Evolutionary conservation across 2,113 vertebrate genomes (phyloP), one percentile per base, ranked within the genome.

Genomic region (Pteropus alecto): DNA sequence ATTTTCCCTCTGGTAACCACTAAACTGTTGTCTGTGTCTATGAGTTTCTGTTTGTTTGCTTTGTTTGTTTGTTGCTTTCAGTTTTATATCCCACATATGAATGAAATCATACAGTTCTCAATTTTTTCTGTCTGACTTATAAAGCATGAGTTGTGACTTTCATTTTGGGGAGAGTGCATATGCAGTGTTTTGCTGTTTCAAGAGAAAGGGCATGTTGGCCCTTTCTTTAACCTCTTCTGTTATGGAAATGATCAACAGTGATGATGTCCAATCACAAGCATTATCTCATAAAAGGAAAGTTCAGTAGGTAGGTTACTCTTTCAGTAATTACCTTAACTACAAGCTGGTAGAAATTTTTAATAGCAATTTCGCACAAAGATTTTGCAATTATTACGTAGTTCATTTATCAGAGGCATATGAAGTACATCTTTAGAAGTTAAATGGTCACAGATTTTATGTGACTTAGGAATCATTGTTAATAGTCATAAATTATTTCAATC

Each of bases 331-430:
- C 28, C 46, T 65, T 28, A 78, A 81, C 26, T 65, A 67, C 11
- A 73, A 73, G 22, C n/a, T 97, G 35, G 73, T 14, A 73, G 48
- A 73, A 48, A 67, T 67, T 73, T 83, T 95, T 82, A 93, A 78
- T 13, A 78, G 3, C 48, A 30, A 48, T 74, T 90, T 71, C 51
- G 56, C 14, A 70, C 35, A 73, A 81, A 46, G 15, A 92, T 71
- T 83, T 91, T 93, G 6, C 13, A 58, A 30, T 4, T 48, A 38
- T 94, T 81, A 56, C 22, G 48, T 87, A n/a, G 33, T 51, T 6
- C 19, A 77, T 58, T 67, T 87, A 24, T 35, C 81, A 2, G 21
- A 84, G 24, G 46, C 33, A 65, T 87, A 14, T 54, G 46, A 56
- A 58, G 48, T 87, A 2, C 77, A 30, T 71, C 35, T 83, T 90